Percentiles rank a stretch among this genome's conserved stretches.
Evolutionary conservation across 2,888 invertebrate genomes (phyloP).

Genomic region (Pollenia angustigena): DNA sequence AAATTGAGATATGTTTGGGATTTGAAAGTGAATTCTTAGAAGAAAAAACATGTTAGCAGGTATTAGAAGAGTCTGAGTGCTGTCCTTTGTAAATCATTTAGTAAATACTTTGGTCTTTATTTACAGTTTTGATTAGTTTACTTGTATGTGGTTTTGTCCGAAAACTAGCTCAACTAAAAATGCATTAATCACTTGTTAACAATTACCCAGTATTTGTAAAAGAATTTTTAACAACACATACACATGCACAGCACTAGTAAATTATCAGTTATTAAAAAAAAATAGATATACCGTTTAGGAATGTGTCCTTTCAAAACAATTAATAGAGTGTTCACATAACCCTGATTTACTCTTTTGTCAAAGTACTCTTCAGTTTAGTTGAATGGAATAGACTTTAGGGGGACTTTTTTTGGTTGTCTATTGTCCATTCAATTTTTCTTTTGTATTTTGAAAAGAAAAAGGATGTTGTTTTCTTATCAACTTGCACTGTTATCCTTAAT

Average conservation of each 20-base stretch:
- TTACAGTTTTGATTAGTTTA: not conserved
- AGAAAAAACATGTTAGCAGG: no score
- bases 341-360: no score
- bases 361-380: no score
- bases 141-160: slow-evolving; percentile 17
- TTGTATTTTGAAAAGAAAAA: slow-evolving; percentile 15
- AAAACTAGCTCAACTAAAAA: slow-evolving; percentile 50
- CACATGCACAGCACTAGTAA: not conserved
- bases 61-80: not conserved
- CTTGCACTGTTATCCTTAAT: not conserved
- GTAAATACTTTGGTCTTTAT: not conserved
- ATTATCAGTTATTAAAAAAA: not conserved
- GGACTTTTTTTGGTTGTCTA: no score
- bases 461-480: slow-evolving; percentile 19
- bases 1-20: not conserved
- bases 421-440: not conserved
- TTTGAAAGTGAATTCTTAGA: no score
- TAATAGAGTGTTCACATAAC: not conserved
- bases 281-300: slow-evolving; percentile 15
- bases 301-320: not conserved
- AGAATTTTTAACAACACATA: not conserved
- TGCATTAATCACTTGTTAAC: slow-evolving; percentile 64
- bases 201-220: slow-evolving; percentile 41
- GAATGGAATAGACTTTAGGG: not conserved
- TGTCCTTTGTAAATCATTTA: not conserved